phyloP scores from a whole-genome alignment of 2,888 invertebrate species.

The Onchidella celtica region DNA sequence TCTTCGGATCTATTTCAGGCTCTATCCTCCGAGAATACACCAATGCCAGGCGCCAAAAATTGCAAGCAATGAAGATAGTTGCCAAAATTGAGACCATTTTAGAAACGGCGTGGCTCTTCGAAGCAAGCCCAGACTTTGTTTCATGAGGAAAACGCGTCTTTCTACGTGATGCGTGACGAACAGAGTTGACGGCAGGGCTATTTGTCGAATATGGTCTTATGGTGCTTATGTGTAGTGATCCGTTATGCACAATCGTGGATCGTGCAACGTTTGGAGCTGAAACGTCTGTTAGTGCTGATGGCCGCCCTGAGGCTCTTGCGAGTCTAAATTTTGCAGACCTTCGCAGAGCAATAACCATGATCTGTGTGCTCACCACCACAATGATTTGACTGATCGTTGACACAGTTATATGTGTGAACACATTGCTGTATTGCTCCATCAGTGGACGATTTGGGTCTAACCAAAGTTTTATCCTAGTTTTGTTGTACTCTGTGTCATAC shows the following conservation, averaged over 20 bases:
- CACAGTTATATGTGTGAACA: not conserved
- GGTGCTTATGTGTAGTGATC: too few relatives aligned
- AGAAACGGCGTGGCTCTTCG: not conserved
- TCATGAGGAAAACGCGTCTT: too few relatives aligned
- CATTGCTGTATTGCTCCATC: not conserved
- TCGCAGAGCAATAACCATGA: conserved; percentile 5
- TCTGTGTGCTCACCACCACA: conserved; percentile 9
- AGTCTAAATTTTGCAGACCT: not conserved
- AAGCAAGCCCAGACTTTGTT: too few relatives aligned
- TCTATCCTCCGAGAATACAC: not conserved
- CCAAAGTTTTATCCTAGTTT: not conserved
- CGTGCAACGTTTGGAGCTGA: not conserved
- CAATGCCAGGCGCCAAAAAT: not conserved
- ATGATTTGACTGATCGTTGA: conserved; percentile 4
- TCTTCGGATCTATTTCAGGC: not conserved
- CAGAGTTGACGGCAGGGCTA: not conserved
- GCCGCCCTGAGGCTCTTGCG: not conserved
- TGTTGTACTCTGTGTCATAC: not conserved
- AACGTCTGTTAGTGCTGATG: not conserved
- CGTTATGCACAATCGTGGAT: not conserved
- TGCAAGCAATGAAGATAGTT: conserved; percentile 22
- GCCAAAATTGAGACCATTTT: conserved; percentile 30
- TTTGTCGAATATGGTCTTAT: not conserved
- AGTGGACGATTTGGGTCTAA: not conserved
- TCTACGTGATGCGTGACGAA: not conserved